Percentiles rank a stretch among this genome's conserved stretches.
These are phyloP conservation scores for Ochotona curzoniae DNA, from an alignment of 2,113 vertebrate genomes.

Conservation along the genomic window DNA sequence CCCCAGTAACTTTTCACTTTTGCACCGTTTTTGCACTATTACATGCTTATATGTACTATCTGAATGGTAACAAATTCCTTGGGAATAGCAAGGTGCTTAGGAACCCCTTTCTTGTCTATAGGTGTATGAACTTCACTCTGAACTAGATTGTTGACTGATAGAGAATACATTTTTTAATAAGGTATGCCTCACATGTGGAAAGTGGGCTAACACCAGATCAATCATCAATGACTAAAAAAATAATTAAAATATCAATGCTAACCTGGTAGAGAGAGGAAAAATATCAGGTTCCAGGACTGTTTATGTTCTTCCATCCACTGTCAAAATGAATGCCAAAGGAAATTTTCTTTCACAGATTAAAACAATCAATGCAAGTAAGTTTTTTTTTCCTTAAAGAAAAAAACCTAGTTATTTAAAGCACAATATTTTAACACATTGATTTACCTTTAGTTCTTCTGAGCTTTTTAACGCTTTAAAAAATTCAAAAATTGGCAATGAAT, in stretches of 20 bases:
- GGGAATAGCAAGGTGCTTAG: neutral
- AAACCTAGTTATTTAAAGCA: conserved; percentile 50
- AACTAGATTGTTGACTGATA: conserved; percentile 2
- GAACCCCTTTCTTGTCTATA: conserved; percentile 29
- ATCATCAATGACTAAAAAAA: conserved; percentile 6
- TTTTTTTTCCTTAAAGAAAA: conserved; percentile 5
- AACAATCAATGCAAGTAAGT: conserved; percentile 16
- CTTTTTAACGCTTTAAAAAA: neutral
- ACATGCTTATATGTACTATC: neutral
- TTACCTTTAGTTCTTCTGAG: neutral
- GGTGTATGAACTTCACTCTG: conserved; percentile 39
- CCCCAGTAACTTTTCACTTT: neutral
- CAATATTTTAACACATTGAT: neutral
- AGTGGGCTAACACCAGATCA: conserved; percentile 8
- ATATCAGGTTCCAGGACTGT: conserved; percentile 39
- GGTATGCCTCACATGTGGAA: neutral
- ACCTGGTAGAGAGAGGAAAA: conserved; percentile 52
- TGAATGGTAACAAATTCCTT: conserved; percentile 40
- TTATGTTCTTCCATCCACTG: neutral
- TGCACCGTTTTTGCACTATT: too few relatives aligned
- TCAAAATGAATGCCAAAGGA: neutral
- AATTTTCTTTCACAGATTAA: conserved; percentile 36
- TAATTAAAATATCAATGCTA: conserved; percentile 59
- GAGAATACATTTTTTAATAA: conserved; percentile 24
- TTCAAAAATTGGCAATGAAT: neutral